phyloP scores from a whole-genome alignment of 2,888 invertebrate species.

The Tetrapedia diversipes region DNA sequence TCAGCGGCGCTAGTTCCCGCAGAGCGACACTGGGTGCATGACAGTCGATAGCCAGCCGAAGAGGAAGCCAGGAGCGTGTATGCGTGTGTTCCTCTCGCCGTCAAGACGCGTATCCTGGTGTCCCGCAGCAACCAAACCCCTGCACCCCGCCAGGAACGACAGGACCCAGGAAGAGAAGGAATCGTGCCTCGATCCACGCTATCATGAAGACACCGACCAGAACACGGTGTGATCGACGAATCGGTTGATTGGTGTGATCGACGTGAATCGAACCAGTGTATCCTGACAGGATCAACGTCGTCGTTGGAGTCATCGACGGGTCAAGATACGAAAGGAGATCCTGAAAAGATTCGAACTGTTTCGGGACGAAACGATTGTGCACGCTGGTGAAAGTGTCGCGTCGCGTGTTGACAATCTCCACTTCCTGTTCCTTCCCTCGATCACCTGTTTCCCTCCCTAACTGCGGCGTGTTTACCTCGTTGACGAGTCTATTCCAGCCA shows the following conservation, averaged over 20 bases:
- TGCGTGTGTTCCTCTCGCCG: slow-evolving; percentile 60
- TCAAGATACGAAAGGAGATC: no score
- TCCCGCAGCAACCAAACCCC: background rate
- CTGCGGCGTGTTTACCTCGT: slow-evolving; percentile 26
- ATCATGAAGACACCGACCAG: background rate
- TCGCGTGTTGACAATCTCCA: slow-evolving; percentile 28
- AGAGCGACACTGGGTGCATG: slow-evolving; percentile 75
- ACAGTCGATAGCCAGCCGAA: slow-evolving; percentile 76
- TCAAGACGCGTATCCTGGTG: slow-evolving; percentile 47
- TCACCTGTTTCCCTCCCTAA: slow-evolving; percentile 36
- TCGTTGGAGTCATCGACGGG: background rate
- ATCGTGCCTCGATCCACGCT: no score
- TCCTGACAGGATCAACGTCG: background rate
- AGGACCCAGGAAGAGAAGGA: no score
- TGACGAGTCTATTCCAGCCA: background rate
- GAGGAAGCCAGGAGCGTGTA: slow-evolving; percentile 70
- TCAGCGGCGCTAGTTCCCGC: slow-evolving; percentile 62
- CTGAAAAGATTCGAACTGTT: no score
- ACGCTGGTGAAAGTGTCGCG: no score
- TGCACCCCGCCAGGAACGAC: background rate
- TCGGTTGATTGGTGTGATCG: slow-evolving; percentile 46
- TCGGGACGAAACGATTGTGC: no score
- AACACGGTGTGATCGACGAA: slow-evolving; percentile 17
- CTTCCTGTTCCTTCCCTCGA: no score
- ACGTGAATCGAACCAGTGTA: slow-evolving; percentile 53